These are phyloP conservation scores for Anabacerthia variegaticeps DNA, from an alignment of 2,797 vertebrate species.

Conservation along the genomic window DNA sequence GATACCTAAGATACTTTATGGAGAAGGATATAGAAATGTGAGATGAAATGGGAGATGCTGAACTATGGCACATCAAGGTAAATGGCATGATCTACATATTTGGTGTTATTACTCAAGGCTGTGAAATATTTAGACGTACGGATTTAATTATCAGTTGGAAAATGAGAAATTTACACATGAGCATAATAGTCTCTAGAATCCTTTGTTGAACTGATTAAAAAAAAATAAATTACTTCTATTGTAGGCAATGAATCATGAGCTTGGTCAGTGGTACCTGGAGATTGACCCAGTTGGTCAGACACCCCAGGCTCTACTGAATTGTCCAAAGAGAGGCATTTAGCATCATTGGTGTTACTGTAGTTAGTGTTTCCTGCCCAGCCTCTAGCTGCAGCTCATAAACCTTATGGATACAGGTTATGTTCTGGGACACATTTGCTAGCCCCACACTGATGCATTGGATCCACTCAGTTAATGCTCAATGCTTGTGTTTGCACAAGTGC, in stretches of 20 bases:
- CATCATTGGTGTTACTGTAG: not conserved
- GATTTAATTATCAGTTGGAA: not conserved
- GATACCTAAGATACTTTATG: not conserved
- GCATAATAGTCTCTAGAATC: not conserved
- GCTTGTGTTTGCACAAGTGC: not conserved
- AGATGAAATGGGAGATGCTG: not conserved
- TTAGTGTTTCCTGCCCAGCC: not conserved
- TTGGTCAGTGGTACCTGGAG: not conserved
- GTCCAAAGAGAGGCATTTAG: not conserved
- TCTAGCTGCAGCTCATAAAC: not conserved
- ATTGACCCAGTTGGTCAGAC: not conserved
- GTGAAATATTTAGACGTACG: not conserved
- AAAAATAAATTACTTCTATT: not conserved
- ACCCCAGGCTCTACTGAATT: not conserved
- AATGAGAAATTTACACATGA: not conserved
- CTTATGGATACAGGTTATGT: not conserved
- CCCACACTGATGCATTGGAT: not conserved
- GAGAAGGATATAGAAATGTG: not conserved
- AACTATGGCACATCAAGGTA: not conserved
- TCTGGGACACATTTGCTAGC: not conserved
- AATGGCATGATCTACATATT: not conserved
- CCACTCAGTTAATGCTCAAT: not conserved
- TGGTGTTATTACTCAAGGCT: not conserved
- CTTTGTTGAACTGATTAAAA: not conserved
- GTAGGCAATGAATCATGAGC: not conserved